Conservation (phyloP, 2,797 vertebrate genomes). For the Glyptemys insculpta region DNA sequence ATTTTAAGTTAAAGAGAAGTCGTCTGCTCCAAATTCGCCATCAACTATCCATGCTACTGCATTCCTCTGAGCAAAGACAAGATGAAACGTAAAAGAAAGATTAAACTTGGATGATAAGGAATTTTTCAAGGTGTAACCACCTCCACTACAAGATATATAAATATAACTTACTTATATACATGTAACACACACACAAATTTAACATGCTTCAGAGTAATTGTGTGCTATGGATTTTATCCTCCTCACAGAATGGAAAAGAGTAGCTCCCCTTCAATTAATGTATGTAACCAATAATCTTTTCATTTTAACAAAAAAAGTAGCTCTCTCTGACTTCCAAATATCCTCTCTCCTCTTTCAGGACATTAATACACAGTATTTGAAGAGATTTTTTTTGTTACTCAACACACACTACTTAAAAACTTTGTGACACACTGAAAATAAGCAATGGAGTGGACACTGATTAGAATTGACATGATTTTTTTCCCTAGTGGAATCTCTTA, state of each 20-base stretch:
- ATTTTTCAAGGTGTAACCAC: neutral
- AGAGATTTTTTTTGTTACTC: neutral
- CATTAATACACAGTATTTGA: neutral
- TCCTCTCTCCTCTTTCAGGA: neutral
- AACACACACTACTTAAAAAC: conserved; percentile 12
- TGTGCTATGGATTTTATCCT: neutral
- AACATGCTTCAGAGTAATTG: neutral
- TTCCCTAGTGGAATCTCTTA: neutral
- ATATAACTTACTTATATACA: neutral
- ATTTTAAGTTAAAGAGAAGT: conserved; percentile 90
- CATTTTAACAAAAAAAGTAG: neutral
- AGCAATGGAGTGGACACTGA: neutral
- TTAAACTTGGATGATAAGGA: conserved; percentile 52
- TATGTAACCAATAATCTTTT: neutral
- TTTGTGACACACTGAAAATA: neutral
- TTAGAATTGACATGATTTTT: neutral
- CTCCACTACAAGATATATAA: neutral
- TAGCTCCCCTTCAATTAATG: too few species aligned
- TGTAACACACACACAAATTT: neutral
- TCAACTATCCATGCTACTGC: conserved; percentile 99
- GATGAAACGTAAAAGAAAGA: conserved; percentile 56
- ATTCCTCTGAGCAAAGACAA: conserved; percentile 90
- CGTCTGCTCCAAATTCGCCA: conserved; percentile 92
- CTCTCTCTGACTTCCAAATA: too few species aligned
- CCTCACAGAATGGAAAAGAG: too few species aligned